Evolutionary conservation across 2,113 vertebrate genomes (phyloP), one percentile per base, ranked within the genome.

Genomic region (Esox niger): DNA sequence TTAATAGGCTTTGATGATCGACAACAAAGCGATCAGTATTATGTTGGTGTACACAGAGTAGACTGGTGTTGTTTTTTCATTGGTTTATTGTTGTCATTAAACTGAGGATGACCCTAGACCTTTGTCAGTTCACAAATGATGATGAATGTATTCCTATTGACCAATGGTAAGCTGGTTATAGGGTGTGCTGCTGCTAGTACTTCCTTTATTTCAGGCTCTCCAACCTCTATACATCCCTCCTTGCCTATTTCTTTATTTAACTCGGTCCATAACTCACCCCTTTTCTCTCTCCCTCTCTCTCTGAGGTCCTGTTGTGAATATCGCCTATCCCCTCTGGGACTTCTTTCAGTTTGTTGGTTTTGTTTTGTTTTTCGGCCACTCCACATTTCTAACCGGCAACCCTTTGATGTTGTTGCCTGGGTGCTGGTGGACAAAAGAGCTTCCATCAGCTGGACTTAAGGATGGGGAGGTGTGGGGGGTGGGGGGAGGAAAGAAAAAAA

Each of bases 341-440:
- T 86, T 83, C 76, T 88, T 89, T 86, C 38, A 17, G 80, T 85
- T 92, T 87, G 8, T 23, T 56, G 63, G 74, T 81, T 84, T 83
- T 73, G 69, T 81, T 84, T 87, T 81, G 80, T 85, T 88, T 87
- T 86, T 84, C 57, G 55, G 77, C 64, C 73, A 71, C 79, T 85
- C 79, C 70, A 70, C 81, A 86, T 88, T 85, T 84, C 79, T 92
- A 88, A 86, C 89, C 88, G 78, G 79, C 66, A 74, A 78, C 77
- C 86, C 94, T 96, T 96, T 96, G 94, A 95, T 92, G 95, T 94
- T 88, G 91, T 92, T 95, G 93, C 94, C 94, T 88, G 90, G 93
- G 91, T 84, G 84, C 81, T 85, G 83, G 82, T 80, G 88, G 88
- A 92, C 91, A 92, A 92, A 91, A 78, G 88, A 91, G 87, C 85